phyloP scores from a whole-genome alignment of 1,140 invertebrate genomes.

The Lerema accius region DNA sequence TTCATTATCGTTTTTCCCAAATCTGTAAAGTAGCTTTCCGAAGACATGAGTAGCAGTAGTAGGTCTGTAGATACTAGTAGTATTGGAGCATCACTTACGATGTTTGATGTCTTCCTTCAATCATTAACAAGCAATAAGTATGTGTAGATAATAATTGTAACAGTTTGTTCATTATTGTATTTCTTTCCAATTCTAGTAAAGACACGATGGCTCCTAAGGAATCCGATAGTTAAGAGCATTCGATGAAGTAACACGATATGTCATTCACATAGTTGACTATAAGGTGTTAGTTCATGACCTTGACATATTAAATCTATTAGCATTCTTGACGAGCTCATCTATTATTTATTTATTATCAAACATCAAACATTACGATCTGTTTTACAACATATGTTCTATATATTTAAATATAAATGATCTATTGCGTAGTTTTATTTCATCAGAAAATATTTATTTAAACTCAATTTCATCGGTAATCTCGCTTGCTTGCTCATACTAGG shows the following conservation, averaged over 20 bases:
- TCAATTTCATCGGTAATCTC: not conserved
- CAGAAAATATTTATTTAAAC: no score
- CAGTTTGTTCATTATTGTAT: no score
- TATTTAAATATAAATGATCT: not conserved
- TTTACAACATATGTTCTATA: not conserved
- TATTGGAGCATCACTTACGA: no score
- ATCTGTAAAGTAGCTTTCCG: no score
- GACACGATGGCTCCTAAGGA: slow-evolving; percentile 21
- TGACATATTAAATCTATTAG: slow-evolving; percentile 47
- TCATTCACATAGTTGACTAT: slow-evolving; percentile 26
- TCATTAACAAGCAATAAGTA: no score
- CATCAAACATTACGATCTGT: slow-evolving; percentile 3
- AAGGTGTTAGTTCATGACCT: slow-evolving; percentile 34
- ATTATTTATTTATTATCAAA: slow-evolving; percentile 9
- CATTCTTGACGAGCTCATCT: slow-evolving; percentile 38
- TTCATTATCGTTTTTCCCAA: no score
- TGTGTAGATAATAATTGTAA: no score
- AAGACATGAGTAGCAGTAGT: no score
- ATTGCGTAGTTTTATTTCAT: no score
- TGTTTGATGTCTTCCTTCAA: no score
- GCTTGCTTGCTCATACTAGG: no score
- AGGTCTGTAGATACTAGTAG: no score
- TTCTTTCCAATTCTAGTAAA: slow-evolving; percentile 10
- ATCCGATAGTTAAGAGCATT: slow-evolving; percentile 8
- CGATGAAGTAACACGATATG: slow-evolving; percentile 12